Percentiles rank a stretch among this genome's conserved stretches.
phyloP scores from a whole-genome alignment of 2,797 vertebrate genomes.

The Hipposideros larvatus region DNA sequence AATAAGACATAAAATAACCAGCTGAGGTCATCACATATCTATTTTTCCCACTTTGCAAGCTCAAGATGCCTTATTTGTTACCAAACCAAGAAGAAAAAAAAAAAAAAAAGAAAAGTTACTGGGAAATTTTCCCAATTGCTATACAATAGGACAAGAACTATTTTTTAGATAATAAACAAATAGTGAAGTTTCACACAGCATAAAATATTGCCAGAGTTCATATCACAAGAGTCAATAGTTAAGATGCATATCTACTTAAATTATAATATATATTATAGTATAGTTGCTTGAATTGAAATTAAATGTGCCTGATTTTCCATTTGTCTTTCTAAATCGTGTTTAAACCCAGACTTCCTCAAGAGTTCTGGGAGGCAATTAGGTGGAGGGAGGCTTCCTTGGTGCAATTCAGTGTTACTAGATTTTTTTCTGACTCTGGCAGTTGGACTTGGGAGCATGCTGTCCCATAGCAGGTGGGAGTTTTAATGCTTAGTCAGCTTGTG shows the following conservation, averaged over 20 bases:
- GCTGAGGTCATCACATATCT: not conserved
- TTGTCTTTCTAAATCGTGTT: not conserved
- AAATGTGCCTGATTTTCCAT: not conserved
- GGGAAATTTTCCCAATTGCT: not conserved
- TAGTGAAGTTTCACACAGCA: not conserved
- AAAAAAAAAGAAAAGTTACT: not conserved
- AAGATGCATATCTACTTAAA: not conserved
- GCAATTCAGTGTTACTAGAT: conserved; percentile 57
- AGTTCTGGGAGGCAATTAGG: not conserved
- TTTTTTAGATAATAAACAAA: not conserved
- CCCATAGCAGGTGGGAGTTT: conserved; percentile 77
- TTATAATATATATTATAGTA: not conserved
- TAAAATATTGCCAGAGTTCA: not conserved
- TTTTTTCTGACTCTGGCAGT: conserved; percentile 40
- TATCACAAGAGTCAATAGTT: not conserved
- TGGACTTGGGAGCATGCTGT: conserved; percentile 52
- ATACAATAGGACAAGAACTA: not conserved
- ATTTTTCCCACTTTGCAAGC: not conserved
- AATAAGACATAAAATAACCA: not conserved
- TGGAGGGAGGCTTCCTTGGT: not conserved
- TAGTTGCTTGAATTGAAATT: not conserved
- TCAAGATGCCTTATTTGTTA: not conserved
- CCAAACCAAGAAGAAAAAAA: too few relatives aligned
- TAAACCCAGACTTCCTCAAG: not conserved
- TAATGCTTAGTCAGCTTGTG: conserved; percentile 76